These are phyloP conservation scores for Seriola quinqueradiata DNA, from an alignment of 2,113 vertebrate genomes.

Conservation along the genomic window DNA sequence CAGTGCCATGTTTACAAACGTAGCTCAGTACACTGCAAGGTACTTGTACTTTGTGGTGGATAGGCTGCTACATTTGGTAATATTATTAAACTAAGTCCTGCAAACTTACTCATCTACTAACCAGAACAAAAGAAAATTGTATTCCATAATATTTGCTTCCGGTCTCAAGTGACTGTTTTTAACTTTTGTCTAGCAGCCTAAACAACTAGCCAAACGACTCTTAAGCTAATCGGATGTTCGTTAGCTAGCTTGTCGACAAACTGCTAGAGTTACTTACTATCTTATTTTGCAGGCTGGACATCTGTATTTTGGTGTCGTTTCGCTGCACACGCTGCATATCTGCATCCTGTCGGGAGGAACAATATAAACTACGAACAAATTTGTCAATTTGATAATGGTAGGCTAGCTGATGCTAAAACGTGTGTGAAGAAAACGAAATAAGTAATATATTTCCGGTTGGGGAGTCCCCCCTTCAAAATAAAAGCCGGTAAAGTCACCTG, in stretches of 20 bases:
- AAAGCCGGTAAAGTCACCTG: neutral
- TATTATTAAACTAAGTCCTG: neutral
- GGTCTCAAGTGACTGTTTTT: neutral
- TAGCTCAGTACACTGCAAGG: neutral
- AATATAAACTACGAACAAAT: rapidly evolving
- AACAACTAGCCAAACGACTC: neutral
- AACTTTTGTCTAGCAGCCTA: neutral
- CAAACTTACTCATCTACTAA: neutral
- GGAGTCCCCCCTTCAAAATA: conserved; percentile 32
- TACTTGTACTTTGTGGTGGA: neutral
- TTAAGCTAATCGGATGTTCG: neutral
- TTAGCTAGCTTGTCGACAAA: neutral
- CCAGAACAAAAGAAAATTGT: neutral
- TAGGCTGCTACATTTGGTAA: neutral
- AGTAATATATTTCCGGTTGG: neutral
- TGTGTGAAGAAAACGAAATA: neutral
- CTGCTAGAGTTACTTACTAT: conserved; percentile 81
- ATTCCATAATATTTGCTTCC: too few species aligned
- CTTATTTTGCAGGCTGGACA: conserved; percentile 83
- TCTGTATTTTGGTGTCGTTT: conserved; percentile 81
- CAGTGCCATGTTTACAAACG: neutral
- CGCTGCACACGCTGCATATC: conserved; percentile 81
- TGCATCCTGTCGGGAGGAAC: conserved; percentile 63
- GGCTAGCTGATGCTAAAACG: rapidly evolving
- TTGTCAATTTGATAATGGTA: rapidly evolving